phyloP scores from a whole-genome alignment of 2,888 invertebrate species.

The Drosophila mettleri region DNA sequence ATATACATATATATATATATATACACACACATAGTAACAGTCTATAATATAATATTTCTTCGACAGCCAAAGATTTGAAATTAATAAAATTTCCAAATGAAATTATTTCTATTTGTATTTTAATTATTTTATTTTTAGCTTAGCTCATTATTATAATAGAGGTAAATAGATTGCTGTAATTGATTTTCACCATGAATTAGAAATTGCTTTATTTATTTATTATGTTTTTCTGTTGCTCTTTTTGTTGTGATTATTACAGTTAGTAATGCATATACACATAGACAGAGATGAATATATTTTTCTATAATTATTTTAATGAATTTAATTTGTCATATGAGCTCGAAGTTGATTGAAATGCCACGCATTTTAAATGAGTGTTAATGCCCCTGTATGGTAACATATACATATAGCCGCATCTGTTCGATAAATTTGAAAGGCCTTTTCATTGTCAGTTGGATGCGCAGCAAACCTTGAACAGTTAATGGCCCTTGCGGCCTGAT shows the following conservation, averaged over 20 bases:
- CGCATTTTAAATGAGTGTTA: constrained; percentile 8
- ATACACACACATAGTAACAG: not conserved
- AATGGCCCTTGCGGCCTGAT: constrained; percentile 31
- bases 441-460: constrained; percentile 60
- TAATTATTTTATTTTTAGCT: constrained; percentile 3
- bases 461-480: constrained; percentile 54
- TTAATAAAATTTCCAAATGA: not conserved
- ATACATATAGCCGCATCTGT: not conserved
- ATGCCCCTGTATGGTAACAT: not conserved
- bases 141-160: constrained; percentile 33
- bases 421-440: constrained; percentile 37
- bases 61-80: constrained; percentile 23
- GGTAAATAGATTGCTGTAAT: constrained; percentile 36
- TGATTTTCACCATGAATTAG: constrained; percentile 59
- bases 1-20: not conserved
- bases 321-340: constrained; percentile 42
- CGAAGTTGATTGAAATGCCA: constrained; percentile 43
- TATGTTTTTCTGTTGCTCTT: constrained; percentile 21
- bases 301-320: constrained; percentile 49
- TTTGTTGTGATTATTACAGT: constrained; percentile 19
- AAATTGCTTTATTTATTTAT: constrained; percentile 31
- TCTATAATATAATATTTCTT: constrained; percentile 22
- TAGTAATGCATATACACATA: not conserved
- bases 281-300: constrained; percentile 5
- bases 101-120: constrained; percentile 15